A percentile compares a stretch with the other conserved stretches of the same genome.
Evolutionary conservation across 1,140 invertebrate species (phyloP).

Genomic region (Pseudomyrmex dendroicus): DNA sequence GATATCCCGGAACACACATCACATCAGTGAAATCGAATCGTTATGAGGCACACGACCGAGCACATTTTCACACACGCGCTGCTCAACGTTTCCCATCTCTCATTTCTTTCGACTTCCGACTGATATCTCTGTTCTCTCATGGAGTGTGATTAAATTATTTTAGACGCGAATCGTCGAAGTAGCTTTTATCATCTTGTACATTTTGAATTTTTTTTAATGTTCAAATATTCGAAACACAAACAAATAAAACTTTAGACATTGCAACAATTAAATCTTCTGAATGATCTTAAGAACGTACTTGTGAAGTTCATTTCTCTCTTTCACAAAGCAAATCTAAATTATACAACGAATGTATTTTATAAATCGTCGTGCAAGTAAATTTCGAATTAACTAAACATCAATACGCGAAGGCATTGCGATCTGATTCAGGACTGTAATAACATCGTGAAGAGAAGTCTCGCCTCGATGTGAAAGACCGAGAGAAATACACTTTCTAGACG

Average conservation of each 20-base stretch:
- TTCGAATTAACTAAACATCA: slow-evolving; percentile 21
- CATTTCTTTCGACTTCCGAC: slow-evolving; percentile 13
- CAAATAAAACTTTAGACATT: no score
- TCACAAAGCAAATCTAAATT: neutral
- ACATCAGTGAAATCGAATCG: slow-evolving; percentile 65
- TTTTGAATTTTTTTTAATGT: no score
- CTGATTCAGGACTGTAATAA: slow-evolving; percentile 22
- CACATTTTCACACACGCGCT: slow-evolving; percentile 22
- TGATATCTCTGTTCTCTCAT: neutral
- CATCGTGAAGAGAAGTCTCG: slow-evolving; percentile 57
- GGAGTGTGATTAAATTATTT: no score
- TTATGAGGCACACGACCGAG: slow-evolving; percentile 39
- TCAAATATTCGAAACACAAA: no score
- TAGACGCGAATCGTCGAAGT: no score
- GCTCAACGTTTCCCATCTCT: slow-evolving; percentile 26
- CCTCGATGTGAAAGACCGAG: slow-evolving; percentile 55
- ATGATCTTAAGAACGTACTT: no score
- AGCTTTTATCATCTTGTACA: no score
- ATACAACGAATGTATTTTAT: neutral
- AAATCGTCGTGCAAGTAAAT: neutral
- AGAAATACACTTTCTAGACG: slow-evolving; percentile 72
- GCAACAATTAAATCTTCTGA: no score
- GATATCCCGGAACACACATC: slow-evolving; percentile 49
- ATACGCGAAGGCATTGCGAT: neutral
- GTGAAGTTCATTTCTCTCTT: no score